Evolutionary conservation across 1,140 invertebrate genomes (phyloP), one percentile per base, ranked within the genome.

Genomic region (Pogonognathellus flavescens): DNA sequence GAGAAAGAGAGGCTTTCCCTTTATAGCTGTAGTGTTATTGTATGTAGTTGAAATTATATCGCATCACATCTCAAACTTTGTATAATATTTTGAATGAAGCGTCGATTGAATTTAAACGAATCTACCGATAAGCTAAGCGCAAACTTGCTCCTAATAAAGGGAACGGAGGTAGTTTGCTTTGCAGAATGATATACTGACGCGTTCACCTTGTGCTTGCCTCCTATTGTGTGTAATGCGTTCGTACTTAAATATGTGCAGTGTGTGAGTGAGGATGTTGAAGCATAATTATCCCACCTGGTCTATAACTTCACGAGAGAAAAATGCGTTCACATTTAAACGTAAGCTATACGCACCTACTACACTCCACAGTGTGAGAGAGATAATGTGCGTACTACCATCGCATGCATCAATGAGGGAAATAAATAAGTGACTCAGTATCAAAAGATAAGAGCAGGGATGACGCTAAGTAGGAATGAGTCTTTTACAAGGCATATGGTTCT

Each of bases 51-150:
- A 57, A 53, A 82, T 82, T 25, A 82, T 82, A 57, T 82, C 80
- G 52, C 52, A 57, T 57, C 50, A 52, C 80, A 57, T 55, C 80
- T 82, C 52, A 53, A 53, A 80, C 76, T 80, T 52, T 57, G 53
- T 57, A 41, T 41, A 76, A 76, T 76, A 50, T 76, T 76, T 76
- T 49, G 70, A 76, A 76, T 76, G 70, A 76, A 76, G 31, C 70
- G 70, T 76, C 70, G 70, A 76, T 76, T 76, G 70, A 76, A 76
- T 76, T 50, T 76, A 76, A 76, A 76, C 70, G 25, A 76, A 76
- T 18, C 41, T 50, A n/a, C 16, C 41, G 70, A 76, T 76, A 76
- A 76, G 70, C 70, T 49, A 70, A 41, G 66, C 66, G 14, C 66
- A 70, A 76, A 76, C 62, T 66, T 66, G 20, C 18, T 66, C 22